Base-by-base conservation (phyloP, 2,113 vertebrate species). In the Colossoma macropomum region DNA sequence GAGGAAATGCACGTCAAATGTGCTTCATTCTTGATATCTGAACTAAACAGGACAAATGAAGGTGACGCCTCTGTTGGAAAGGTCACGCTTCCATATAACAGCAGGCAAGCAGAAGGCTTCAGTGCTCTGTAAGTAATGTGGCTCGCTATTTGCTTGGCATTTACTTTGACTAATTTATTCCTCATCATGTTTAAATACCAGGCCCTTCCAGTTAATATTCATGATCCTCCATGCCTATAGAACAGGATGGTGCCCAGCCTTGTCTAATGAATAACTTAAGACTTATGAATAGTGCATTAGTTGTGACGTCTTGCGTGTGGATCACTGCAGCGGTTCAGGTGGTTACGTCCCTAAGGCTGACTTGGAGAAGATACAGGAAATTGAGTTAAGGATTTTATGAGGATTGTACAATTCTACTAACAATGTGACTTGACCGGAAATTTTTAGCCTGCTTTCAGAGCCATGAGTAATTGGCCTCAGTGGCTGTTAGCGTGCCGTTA, bases 101-200 rank as follows among this genome's bases (percentile, higher is more conserved):
- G 75, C 79, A 82, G 71, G 77, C 80, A 82, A 60, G 38, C 77
- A 62, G 1, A 2, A 82, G 79, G 45, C 82, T 86, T 52, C 41
- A 81, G 81, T 63, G 59, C 50, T 56, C 77, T 81, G 85, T 81
- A 25, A 75, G 77, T 82, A 80, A 75, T n/a, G 5, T 60, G 54
- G 21, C 38, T 65, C 30, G 81, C 85, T 91, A 83, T 91, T 93
- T 90, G 89, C 89, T 90, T 91, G 87, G 48, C 89, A 91, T 92
- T 92, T 90, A 88, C 80, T 84, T 73, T 70, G 79, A 86, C n/a
- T 75, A 71, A 85, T 85, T 88, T 90, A 90, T 89, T 87, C 79
- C 56, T 77, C 86, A 79, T 85, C 89, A 88, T 91, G 87, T 89
- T 90, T 90, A 92, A 93, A 93, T 92, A 91, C 90, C 85, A 91